Conservation (phyloP, 2,888 invertebrate species). For the Diaprepes abbreviatus region DNA sequence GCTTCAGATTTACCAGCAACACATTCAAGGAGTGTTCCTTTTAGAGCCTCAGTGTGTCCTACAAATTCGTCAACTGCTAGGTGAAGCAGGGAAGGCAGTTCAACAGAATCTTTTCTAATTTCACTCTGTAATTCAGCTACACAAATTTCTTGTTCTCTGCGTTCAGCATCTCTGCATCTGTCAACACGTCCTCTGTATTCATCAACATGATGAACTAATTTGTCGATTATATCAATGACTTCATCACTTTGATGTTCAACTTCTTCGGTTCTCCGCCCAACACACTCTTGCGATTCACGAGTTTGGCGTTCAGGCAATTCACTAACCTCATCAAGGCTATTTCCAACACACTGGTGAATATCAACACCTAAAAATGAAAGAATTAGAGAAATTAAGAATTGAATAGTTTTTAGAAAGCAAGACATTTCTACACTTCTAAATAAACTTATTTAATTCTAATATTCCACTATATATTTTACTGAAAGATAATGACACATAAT, state of each 20-base stretch:
- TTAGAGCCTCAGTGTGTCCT: constrained; percentile 1
- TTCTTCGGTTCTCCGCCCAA: background rate
- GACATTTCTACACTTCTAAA: no score
- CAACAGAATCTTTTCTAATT: background rate
- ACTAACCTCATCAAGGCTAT: background rate
- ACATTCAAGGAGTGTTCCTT: background rate
- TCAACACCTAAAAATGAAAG: constrained; percentile 11
- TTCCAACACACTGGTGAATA: background rate
- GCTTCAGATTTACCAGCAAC: background rate
- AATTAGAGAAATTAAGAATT: no score
- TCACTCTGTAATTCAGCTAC: background rate
- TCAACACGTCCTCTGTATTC: background rate
- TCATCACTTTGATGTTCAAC: background rate
- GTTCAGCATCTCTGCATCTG: background rate
- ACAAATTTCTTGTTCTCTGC: background rate
- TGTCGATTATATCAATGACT: background rate
- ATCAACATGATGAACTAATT: no score
- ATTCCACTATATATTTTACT: no score
- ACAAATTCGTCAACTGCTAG: background rate
- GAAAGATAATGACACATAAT: no score
- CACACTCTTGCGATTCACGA: background rate
- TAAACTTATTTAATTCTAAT: no score
- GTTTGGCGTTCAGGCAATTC: background rate
- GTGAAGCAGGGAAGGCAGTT: background rate
- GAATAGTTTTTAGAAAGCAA: no score